A percentile compares a stretch with the other conserved stretches of the same genome.
Evolutionary conservation across 2,888 invertebrate species (phyloP).

Genomic region (Dinocampus coccinellae): DNA sequence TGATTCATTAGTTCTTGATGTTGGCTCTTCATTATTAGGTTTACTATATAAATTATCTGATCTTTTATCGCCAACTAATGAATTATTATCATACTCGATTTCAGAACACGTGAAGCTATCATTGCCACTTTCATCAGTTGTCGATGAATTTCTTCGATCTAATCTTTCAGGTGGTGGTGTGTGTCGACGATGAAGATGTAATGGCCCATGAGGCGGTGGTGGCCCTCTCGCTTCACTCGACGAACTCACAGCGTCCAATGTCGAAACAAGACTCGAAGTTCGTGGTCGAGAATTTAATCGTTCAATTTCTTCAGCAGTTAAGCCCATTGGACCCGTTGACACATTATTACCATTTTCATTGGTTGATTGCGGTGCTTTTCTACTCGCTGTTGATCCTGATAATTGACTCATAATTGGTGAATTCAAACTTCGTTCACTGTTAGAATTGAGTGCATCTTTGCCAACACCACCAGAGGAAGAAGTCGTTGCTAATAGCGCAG

Average conservation of each 20-base stretch:
- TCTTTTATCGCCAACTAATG: constrained; percentile 83
- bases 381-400: constrained; percentile 85
- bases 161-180: constrained; percentile 79
- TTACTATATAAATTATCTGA: constrained; percentile 75
- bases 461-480: constrained; percentile 90
- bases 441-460: constrained; percentile 90
- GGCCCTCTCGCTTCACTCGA: constrained; percentile 85
- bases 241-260: constrained; percentile 94
- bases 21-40: constrained; percentile 71
- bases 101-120: constrained; percentile 98
- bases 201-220: constrained; percentile 76
- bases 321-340: constrained; percentile 79
- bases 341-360: constrained; percentile 73
- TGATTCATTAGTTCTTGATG: constrained; percentile 69
- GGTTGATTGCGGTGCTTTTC: constrained; percentile 81
- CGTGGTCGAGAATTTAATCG: constrained; percentile 88
- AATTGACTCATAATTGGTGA: constrained; percentile 94
- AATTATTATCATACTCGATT: constrained; percentile 95
- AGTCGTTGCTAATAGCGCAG: constrained; percentile 88
- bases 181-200: constrained; percentile 77
- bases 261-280: constrained; percentile 87
- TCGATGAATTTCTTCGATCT: constrained; percentile 82
- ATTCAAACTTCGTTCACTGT: constrained; percentile 91
- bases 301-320: constrained; percentile 94
- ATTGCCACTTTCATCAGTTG: constrained; percentile 93